phyloP scores from a whole-genome alignment of 2,797 vertebrate species.

The Eospalax fontanierii region DNA sequence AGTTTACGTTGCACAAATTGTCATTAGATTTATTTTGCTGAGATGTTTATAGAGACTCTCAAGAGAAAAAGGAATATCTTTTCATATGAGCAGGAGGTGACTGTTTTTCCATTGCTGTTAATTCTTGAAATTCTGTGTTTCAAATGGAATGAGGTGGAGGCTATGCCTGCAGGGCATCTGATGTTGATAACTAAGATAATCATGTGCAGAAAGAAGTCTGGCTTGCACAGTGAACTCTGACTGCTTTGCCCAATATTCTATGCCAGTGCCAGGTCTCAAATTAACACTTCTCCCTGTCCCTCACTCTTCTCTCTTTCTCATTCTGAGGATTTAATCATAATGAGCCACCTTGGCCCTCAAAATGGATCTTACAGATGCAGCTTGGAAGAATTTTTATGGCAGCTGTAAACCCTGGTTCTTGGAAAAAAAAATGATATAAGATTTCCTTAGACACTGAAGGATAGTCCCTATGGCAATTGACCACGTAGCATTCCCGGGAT shows the following conservation, averaged over 20 bases:
- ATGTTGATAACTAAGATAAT: conserved; percentile 42
- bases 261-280: background rate
- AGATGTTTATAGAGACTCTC: background rate
- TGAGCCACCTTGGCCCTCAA: background rate
- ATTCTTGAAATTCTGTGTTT: conserved; percentile 56
- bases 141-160: background rate
- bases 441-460: background rate
- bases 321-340: conserved; percentile 55
- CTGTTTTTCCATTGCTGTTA: conserved; percentile 25
- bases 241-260: conserved; percentile 57
- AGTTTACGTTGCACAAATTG: background rate
- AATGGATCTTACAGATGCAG: background rate
- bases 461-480: background rate
- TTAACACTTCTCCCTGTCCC: conserved; percentile 46
- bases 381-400: conserved; percentile 17
- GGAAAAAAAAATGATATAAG: conserved; percentile 20
- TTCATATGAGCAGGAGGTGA: background rate
- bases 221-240: background rate
- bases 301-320: conserved; percentile 41
- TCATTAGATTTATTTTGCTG: conserved; percentile 20
- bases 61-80: background rate
- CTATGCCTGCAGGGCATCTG: conserved; percentile 8
- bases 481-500: background rate
- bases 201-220: conserved; percentile 68
- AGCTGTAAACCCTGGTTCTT: background rate